phyloP scores from a whole-genome alignment of 1,140 invertebrate genomes.

The Heterodera carotae region DNA sequence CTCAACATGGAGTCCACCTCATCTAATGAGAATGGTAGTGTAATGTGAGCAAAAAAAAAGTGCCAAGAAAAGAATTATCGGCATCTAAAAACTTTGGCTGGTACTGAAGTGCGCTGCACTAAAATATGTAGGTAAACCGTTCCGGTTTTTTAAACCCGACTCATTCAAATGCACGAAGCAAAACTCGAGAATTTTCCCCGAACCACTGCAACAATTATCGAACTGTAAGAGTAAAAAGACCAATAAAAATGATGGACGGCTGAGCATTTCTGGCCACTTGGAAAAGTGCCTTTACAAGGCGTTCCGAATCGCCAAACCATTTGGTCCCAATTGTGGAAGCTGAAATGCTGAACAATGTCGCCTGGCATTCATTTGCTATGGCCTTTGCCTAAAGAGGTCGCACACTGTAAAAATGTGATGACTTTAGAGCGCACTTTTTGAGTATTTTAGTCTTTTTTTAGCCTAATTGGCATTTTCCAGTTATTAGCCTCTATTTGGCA shows the following conservation, averaged over 20 bases:
- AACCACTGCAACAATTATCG: background rate
- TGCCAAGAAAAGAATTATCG: too few relatives aligned
- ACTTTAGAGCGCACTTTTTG: too few relatives aligned
- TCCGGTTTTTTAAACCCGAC: too few relatives aligned
- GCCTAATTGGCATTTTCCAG: too few relatives aligned
- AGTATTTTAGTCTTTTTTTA: background rate
- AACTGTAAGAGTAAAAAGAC: slow-evolving; percentile 83
- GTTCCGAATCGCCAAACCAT: slow-evolving; percentile 67
- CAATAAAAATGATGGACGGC: too few relatives aligned
- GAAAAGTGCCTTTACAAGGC: slow-evolving; percentile 69
- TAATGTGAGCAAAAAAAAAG: background rate
- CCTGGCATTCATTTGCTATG: slow-evolving; percentile 67
- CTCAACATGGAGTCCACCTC: slow-evolving; percentile 90
- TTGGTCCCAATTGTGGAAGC: slow-evolving; percentile 68
- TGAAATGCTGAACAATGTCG: slow-evolving; percentile 68
- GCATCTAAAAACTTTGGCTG: too few relatives aligned
- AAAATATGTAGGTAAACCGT: too few relatives aligned
- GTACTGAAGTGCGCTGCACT: too few relatives aligned
- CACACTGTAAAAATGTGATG: too few relatives aligned
- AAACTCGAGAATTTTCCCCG: too few relatives aligned
- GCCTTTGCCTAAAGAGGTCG: slow-evolving; percentile 71
- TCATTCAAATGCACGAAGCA: too few relatives aligned
- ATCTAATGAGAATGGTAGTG: slow-evolving; percentile 69
- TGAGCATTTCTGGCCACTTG: slow-evolving; percentile 66
- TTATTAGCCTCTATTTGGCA: too few relatives aligned